phyloP scores from a whole-genome alignment of 2,113 vertebrate species.

The Anguilla rostrata region DNA sequence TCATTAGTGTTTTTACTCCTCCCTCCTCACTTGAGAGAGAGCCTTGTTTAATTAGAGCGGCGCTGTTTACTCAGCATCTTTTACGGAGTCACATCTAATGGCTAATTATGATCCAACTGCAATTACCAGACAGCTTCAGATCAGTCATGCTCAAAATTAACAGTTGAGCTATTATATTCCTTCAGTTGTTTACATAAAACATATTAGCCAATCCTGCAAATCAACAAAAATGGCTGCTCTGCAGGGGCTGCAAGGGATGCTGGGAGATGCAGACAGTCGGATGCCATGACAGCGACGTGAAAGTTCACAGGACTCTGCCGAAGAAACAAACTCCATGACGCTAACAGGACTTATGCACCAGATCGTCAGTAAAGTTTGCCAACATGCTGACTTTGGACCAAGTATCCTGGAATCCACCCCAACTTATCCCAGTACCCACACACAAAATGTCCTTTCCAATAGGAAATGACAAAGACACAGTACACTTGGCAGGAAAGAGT shows the following conservation, averaged over 20 bases:
- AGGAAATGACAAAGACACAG: conserved; percentile 5
- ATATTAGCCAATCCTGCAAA: not conserved
- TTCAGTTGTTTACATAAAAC: conserved; percentile 10
- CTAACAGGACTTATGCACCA: conserved; percentile 35
- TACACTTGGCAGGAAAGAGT: not conserved
- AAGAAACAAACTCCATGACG: conserved; percentile 31
- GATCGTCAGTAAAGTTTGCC: not conserved
- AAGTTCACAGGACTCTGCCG: conserved; percentile 30
- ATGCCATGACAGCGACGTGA: conserved; percentile 16
- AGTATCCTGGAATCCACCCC: not conserved
- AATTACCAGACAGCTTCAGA: conserved; percentile 47
- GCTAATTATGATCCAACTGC: conserved; percentile 67
- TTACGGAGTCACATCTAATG: conserved; percentile 63
- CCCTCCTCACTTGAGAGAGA: conserved; percentile 63
- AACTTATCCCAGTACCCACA: not conserved
- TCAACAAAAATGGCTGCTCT: not conserved
- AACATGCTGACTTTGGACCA: not conserved
- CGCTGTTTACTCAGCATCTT: conserved; percentile 68
- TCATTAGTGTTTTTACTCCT: conserved; percentile 73
- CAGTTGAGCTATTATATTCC: conserved; percentile 35
- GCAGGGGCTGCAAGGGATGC: conserved; percentile 10
- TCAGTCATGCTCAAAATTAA: conserved; percentile 47
- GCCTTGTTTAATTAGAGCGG: conserved; percentile 69
- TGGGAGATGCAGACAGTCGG: not conserved
- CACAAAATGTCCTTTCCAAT: conserved; percentile 15